Evolutionary conservation across 2,113 vertebrate species (phyloP), one percentile per base, ranked within the genome.

Genomic region (Syngnathoides biaculeatus): DNA sequence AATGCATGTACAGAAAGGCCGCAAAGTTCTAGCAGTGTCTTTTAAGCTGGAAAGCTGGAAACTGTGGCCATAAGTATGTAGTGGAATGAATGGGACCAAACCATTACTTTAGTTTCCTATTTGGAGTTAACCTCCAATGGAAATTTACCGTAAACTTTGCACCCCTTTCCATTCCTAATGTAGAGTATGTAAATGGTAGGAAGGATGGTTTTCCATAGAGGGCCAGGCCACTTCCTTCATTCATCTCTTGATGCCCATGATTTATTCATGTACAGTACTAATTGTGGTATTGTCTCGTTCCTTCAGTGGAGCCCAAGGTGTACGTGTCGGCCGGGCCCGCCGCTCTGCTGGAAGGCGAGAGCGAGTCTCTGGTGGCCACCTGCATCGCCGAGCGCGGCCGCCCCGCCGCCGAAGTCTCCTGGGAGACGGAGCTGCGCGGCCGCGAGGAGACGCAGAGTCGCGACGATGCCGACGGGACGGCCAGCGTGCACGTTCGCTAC

Each of bases 381-480:
- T 99, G 96, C 87, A 94, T 89, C 20, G 97, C 97, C 45, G 95
- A 96, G 75, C 93, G 90, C 20, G 95, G 95, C 56, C 95, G 94
- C 64, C 97, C 97, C 56, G 91, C 92, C n/a, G 96, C 97, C 1
- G 88, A 90, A 47, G 93, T 98, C 67, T 90, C 90, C 73, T 98
- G 97, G 97, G 95, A 97, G 90, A 82, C 91, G 0, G 94, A 93
- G 73, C 88, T 92, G 71, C 87, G 93, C 43, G 97, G 97, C 53
- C 88, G 92, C 64, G 93, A 88, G 35, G 91, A 94, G 79, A 86
- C 82, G 64, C 91, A 79, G 47, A 89, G 80, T 35, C 92, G 87
- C 56, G 72, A 91, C 6, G 95, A 94, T 87, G 72, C 93, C 55
- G 94, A 98, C 75, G 93, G 94, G 89, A 96, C 95, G 0, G 90